Evolutionary conservation across 2,888 invertebrate genomes (phyloP), one percentile per base, ranked within the genome.

Genomic region (Tetragonisca angustula): DNA sequence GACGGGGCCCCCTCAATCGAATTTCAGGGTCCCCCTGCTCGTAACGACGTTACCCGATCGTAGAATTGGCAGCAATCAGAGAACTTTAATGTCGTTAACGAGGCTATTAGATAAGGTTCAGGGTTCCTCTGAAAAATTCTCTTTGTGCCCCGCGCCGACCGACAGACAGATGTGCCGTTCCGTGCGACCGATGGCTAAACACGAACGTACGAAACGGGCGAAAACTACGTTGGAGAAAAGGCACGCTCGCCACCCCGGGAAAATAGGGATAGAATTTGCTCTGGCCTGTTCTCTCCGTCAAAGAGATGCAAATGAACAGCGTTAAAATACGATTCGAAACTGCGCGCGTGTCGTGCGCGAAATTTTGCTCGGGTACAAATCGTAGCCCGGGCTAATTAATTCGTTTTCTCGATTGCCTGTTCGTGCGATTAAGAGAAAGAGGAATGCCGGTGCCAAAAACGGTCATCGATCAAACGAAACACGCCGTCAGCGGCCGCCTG

Each of bases 21-120:
- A 87, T 81, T 86, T 84, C 79, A 82, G 71, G 74, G 71, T 50
- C 61, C 76, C 36, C 36, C 64, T 36, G 13, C 24, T 73, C 67
- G 64, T 88, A 88, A 88, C 74, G 79, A 79, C 54, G 82, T 88
- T 88, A 88, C 75, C 62, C 77, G 84, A 86, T 85, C 84, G 65
- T 76, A 64, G 81, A 84, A 87, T 81, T 84, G 87, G 70, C 67
- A 83, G 87, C 86, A 89, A 89, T 88, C 88, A 81, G 78, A 84
- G 81, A 80, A 76, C 81, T 80, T 83, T 86, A 88, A 89, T 78
- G 83, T 84, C 59, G 83, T 89, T 84, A 86, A 84, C 83, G 84
- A 83, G 74, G 77, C 85, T 87, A 84, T 88, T 85, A 82, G 81
- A 76, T 85, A 79, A 77, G 43, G 11, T 43, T 81, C 72, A 72